Base-by-base conservation (phyloP, 2,797 vertebrate species). In the Echiichthys vipera region DNA sequence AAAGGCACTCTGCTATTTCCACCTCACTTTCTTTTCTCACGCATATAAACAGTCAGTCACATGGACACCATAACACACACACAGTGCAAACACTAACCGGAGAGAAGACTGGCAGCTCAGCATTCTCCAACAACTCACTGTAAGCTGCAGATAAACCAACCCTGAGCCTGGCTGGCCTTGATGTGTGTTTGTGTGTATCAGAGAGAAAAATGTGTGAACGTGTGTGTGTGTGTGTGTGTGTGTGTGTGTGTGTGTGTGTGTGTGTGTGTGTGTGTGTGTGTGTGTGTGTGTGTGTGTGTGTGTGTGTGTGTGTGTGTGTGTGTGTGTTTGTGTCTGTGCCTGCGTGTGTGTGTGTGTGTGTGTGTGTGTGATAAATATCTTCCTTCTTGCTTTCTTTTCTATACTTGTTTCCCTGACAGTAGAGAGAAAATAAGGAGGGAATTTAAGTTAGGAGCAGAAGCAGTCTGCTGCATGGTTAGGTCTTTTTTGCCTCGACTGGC, bases 131-230 rank as follows among this genome's bases (percentile, higher is more conserved):
- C 84, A 86, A 79, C 66, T 84, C 83, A 79, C 88, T 88, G 88
- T 80, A 85, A 87, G 78, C 73, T 72, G 86, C 55, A 91, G 89
- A 91, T 91, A 93, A 92, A 92, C 77, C 71, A 71, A 66, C 61
- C 57, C 83, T 76, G 81, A 81, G 78, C 76, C 63, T 15, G 66
- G 63, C 57, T 65, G 78, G 78, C 79, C 79, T 87, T 81, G 81
- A 78, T 84, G 71, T 83, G 66, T 62, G 74, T 63, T 80, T 85
- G 74, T 80, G 75, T 69, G 57, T 27, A 68, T 76, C 77, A 74
- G 65, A 74, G 58, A 75, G 50, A 75, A 64, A 83, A 47, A n/a
- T n/a, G n/a, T 47, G 42, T 20, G 30, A 58, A 55, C 45, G 18
- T 24, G 34, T 49, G 71, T 47, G 63, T 37, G 37, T 37, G 32